Conservation (phyloP, 1,140 invertebrate genomes). For the Charaxes varanes region DNA sequence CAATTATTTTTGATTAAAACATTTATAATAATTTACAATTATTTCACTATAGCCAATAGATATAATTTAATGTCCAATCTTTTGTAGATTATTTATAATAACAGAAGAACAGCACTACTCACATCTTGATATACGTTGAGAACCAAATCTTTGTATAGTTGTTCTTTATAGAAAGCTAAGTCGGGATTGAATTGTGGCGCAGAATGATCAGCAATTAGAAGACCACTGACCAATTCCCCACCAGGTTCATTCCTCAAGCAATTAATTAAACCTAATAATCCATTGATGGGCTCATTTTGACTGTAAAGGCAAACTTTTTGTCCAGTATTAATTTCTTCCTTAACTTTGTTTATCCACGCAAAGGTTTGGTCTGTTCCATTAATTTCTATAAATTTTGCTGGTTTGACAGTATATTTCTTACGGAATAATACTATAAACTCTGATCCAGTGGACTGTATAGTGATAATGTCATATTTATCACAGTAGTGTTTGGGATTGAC, state of each 20-base stretch:
- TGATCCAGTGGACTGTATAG: slow-evolving; percentile 48
- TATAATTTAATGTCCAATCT: too few relatives aligned
- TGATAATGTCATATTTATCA: slow-evolving; percentile 56
- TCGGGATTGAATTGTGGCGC: slow-evolving; percentile 79
- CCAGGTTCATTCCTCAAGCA: slow-evolving; percentile 82
- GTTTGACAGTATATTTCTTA: too few relatives aligned
- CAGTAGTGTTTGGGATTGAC: slow-evolving; percentile 40
- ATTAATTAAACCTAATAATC: too few relatives aligned
- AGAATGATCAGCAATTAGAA: slow-evolving; percentile 78
- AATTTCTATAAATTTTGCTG: slow-evolving; percentile 59
- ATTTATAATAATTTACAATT: too few relatives aligned
- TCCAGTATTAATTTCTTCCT: slow-evolving; percentile 74
- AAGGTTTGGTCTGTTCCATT: slow-evolving; percentile 40
- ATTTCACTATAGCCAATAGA: too few relatives aligned
- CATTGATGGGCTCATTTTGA: too few relatives aligned
- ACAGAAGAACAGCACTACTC: too few relatives aligned
- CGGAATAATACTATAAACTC: slow-evolving; percentile 66
- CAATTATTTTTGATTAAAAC: too few relatives aligned
- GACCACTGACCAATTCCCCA: slow-evolving; percentile 76
- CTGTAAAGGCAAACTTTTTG: slow-evolving; percentile 76
- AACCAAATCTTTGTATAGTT: too few relatives aligned
- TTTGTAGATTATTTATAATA: too few relatives aligned
- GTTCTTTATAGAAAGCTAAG: too few relatives aligned
- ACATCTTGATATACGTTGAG: too few relatives aligned
- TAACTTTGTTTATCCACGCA: slow-evolving; percentile 64